Evolutionary conservation across 64 coral and sea anemone genomes (phyloP).

Genomic region (Pocillopora verrucosa): DNA sequence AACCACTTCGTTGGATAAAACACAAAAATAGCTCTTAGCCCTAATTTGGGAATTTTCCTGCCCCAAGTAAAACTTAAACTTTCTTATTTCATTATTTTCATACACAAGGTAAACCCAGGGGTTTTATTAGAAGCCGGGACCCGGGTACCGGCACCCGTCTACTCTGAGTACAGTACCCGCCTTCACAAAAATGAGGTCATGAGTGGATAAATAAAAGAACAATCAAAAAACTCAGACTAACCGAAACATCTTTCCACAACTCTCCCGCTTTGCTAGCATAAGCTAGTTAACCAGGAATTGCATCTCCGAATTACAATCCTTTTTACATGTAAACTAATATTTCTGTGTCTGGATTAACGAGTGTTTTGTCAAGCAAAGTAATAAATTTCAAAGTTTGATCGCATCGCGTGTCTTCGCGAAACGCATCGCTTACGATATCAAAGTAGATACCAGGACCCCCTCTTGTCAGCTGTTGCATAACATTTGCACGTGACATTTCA

Average conservation of each 20-base stretch:
- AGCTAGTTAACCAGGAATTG: background rate
- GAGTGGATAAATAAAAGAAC: background rate
- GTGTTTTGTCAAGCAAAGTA: background rate
- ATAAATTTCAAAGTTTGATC: background rate
- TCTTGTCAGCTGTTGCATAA: background rate
- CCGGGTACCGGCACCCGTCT: conserved; percentile 20
- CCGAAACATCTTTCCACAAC: background rate
- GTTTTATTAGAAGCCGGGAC: background rate
- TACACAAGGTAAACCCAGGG: no score
- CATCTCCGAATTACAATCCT: background rate
- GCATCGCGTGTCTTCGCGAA: background rate
- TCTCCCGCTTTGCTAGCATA: background rate
- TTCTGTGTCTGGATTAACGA: background rate
- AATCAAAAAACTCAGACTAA: background rate
- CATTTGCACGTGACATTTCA: background rate
- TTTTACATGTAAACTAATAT: background rate
- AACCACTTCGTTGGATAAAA: no score
- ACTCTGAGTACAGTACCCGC: conserved; percentile 16
- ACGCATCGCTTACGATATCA: conserved; percentile 2
- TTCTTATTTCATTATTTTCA: no score
- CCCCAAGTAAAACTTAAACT: no score
- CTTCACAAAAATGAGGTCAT: conserved; percentile 5
- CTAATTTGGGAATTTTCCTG: no score
- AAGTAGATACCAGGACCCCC: conserved; percentile 9
- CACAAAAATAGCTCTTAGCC: no score